These are phyloP conservation scores for Triplophysa yarkandensis DNA, from an alignment of 2,797 vertebrate species.

Conservation along the genomic window DNA sequence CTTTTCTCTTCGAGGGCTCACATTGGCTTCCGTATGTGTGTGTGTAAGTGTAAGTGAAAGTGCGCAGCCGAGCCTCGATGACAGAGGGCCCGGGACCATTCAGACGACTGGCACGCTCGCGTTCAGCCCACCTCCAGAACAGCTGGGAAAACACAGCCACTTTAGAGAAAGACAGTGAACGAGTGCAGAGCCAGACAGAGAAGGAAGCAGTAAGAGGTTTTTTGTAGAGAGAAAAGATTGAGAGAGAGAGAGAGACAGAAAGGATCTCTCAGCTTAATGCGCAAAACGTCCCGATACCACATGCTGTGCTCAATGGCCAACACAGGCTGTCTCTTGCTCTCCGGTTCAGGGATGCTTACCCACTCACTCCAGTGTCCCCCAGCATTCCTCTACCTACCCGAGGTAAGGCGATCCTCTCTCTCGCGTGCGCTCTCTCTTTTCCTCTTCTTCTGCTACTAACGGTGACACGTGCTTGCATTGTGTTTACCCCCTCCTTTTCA, in stretches of 20 bases:
- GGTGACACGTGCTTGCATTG: constrained; percentile 52
- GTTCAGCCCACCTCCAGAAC: constrained; percentile 45
- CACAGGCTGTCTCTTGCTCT: constrained; percentile 93
- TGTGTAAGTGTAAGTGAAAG: constrained; percentile 54
- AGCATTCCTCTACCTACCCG: constrained; percentile 94
- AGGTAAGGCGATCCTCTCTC: constrained; percentile 82
- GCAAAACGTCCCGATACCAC: constrained; percentile 83
- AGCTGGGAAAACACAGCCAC: constrained; percentile 42
- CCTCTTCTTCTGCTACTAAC: constrained; percentile 35
- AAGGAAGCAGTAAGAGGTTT: constrained; percentile 40
- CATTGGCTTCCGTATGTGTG: constrained; percentile 63
- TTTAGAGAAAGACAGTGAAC: constrained; percentile 25
- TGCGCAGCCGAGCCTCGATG: constrained; percentile 60
- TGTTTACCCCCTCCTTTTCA: constrained; percentile 42
- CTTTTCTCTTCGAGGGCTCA: constrained; percentile 58
- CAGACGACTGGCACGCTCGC: constrained; percentile 46
- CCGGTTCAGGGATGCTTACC: constrained; percentile 90
- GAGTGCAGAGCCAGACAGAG: constrained; percentile 38
- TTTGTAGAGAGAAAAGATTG: constrained; percentile 49
- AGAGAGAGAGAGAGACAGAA: constrained; percentile 51
- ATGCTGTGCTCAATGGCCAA: constrained; percentile 97
- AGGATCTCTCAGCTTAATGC: constrained; percentile 72
- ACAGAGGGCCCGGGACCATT: constrained; percentile 62
- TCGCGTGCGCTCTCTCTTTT: constrained; percentile 24
- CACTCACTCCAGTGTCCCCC: constrained; percentile 89